Evolutionary conservation across 2,113 vertebrate genomes (phyloP).

Genomic region (Strix aluco): DNA sequence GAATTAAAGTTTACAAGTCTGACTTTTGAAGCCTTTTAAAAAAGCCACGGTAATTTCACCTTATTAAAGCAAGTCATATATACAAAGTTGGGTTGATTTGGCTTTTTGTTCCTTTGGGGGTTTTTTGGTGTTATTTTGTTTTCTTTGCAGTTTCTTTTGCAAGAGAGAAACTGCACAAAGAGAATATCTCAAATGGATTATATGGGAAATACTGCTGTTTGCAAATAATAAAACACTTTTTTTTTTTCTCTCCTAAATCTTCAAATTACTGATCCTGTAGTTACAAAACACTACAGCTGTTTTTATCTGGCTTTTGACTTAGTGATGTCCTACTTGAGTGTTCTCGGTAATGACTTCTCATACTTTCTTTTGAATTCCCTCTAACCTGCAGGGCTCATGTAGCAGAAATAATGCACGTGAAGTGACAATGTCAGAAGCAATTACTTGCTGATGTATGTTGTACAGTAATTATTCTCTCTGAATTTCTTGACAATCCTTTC

Average conservation of each 20-base stretch:
- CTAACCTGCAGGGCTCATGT: background rate
- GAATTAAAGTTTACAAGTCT: background rate
- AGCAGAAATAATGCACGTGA: slow-evolving; percentile 11
- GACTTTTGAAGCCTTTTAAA: background rate
- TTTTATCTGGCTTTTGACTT: background rate
- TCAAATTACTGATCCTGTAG: background rate
- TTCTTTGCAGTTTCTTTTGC: background rate
- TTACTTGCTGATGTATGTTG: slow-evolving; percentile 6
- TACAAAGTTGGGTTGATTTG: background rate
- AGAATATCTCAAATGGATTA: background rate
- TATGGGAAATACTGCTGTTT: background rate
- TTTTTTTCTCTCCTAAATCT: accelerated
- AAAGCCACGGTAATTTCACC: background rate
- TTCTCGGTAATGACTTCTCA: background rate
- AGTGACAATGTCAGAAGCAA: slow-evolving; percentile 34
- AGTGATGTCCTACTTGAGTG: background rate
- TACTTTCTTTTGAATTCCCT: background rate
- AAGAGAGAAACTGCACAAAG: background rate
- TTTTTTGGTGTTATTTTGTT: background rate
- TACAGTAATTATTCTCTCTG: background rate
- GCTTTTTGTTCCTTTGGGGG: background rate
- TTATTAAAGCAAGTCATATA: background rate
- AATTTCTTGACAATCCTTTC: slow-evolving; percentile 16
- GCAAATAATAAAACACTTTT: background rate
- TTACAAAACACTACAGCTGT: background rate